phyloP scores from a whole-genome alignment of 1,140 invertebrate genomes.

The Drosophila albomicans region DNA sequence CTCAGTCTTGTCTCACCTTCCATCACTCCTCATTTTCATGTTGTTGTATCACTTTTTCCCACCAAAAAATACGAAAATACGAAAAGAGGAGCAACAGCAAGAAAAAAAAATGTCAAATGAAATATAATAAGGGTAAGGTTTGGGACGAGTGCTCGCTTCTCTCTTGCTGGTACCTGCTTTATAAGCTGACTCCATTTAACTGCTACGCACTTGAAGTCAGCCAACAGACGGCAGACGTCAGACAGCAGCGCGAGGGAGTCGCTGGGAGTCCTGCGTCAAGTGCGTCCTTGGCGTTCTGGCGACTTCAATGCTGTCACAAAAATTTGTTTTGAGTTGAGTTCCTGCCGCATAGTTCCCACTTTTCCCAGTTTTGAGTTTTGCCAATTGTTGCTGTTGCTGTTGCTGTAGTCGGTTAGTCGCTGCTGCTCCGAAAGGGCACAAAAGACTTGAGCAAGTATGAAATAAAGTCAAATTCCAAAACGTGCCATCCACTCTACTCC shows the following conservation, averaged over 20 bases:
- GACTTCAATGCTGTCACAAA: slow-evolving; percentile 58
- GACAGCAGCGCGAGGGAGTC: slow-evolving; percentile 14
- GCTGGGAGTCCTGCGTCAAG: slow-evolving; percentile 37
- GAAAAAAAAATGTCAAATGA: slow-evolving; percentile 56
- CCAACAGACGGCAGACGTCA: slow-evolving; percentile 10
- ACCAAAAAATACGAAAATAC: slow-evolving; percentile 10
- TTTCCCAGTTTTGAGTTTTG: slow-evolving; percentile 19
- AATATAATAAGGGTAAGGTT: slow-evolving; percentile 64
- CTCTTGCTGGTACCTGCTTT: slow-evolving; percentile 35
- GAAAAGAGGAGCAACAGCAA: neutral
- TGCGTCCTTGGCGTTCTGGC: slow-evolving; percentile 39
- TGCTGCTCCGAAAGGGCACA: slow-evolving; percentile 27
- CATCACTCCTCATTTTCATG: slow-evolving; percentile 38
- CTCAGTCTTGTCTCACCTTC: slow-evolving; percentile 4
- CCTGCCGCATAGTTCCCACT: slow-evolving; percentile 52
- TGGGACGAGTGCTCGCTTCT: neutral
- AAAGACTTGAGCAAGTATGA: slow-evolving; percentile 41
- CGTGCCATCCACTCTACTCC: slow-evolving; percentile 2
- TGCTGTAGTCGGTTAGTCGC: neutral
- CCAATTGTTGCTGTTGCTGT: slow-evolving; percentile 12
- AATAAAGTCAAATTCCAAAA: slow-evolving; percentile 61
- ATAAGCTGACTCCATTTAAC: slow-evolving; percentile 65
- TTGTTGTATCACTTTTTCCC: slow-evolving; percentile 48
- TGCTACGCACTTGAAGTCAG: slow-evolving; percentile 52
- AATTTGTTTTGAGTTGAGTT: slow-evolving; percentile 53